Conservation (phyloP, 1,140 invertebrate species). For the Eubasilissa regina region DNA sequence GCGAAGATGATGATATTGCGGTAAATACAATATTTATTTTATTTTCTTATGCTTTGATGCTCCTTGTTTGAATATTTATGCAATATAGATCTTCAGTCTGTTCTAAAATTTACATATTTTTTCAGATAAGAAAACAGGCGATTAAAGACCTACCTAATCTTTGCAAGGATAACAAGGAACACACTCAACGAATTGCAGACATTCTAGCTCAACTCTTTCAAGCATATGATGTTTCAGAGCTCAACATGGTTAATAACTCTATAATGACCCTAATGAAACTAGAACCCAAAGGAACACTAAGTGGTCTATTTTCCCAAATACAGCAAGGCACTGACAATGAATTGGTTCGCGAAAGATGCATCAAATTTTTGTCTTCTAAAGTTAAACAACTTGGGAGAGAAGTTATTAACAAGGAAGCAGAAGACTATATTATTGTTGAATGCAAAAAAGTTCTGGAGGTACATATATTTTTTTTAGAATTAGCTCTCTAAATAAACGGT, state of each 20-base stretch:
- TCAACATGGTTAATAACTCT: slow-evolving; percentile 84
- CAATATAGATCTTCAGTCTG: neutral
- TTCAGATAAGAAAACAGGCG: slow-evolving; percentile 94
- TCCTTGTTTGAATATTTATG: too few species aligned
- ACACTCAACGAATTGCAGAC: slow-evolving; percentile 91
- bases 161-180: slow-evolving; percentile 88
- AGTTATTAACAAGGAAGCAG: slow-evolving; percentile 87
- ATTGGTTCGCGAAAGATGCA: slow-evolving; percentile 86
- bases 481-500: too few species aligned
- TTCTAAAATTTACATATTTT: slow-evolving; percentile 48
- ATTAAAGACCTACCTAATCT: slow-evolving; percentile 93
- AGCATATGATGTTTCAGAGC: slow-evolving; percentile 86
- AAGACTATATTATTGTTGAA: slow-evolving; percentile 88
- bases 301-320: slow-evolving; percentile 91
- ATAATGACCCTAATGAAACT: slow-evolving; percentile 75
- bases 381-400: slow-evolving; percentile 85
- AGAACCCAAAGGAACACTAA: slow-evolving; percentile 80
- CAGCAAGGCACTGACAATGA: slow-evolving; percentile 83
- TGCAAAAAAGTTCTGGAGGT: slow-evolving; percentile 90
- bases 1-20: slow-evolving; percentile 94
- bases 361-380: slow-evolving; percentile 91
- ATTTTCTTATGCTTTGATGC: neutral
- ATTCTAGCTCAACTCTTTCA: slow-evolving; percentile 92
- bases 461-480: slow-evolving; percentile 26
- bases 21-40: slow-evolving; percentile 74